Conservation (phyloP, 2,113 vertebrate species). For the Panurus biarmicus region DNA sequence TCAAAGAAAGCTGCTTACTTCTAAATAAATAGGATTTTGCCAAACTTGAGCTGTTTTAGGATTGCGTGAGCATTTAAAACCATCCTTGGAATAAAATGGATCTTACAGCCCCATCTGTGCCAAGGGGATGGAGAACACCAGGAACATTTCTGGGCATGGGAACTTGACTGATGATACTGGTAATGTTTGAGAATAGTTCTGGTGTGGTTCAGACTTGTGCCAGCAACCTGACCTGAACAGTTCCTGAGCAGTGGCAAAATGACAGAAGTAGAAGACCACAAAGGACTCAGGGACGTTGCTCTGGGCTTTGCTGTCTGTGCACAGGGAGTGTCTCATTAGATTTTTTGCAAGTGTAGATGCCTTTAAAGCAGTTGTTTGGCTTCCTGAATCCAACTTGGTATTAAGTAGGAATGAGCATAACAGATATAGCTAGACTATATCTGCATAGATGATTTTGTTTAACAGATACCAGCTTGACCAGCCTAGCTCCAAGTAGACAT, state of each 20-base stretch:
- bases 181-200: not conserved
- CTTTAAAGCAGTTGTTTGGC: not conserved
- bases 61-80: not conserved
- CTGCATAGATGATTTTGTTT: not conserved
- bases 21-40: not conserved
- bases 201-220: not conserved
- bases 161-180: not conserved
- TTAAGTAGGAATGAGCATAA: not conserved
- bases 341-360: not conserved
- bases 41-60: not conserved
- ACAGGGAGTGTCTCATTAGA: not conserved
- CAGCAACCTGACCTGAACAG: not conserved
- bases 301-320: not conserved
- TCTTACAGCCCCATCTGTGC: not conserved
- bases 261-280: not conserved
- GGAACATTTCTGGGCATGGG: not conserved
- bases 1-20: not conserved
- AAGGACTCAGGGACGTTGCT: not conserved
- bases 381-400: not conserved
- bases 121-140: not conserved
- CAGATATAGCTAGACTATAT: not conserved
- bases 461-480: not conserved
- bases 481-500: not conserved
- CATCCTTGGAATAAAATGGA: rapidly evolving
- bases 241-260: not conserved